A percentile compares a stretch with the other conserved stretches of the same genome.
Conservation (phyloP, 2,888 invertebrate species). For the Achlya flavicornis region DNA sequence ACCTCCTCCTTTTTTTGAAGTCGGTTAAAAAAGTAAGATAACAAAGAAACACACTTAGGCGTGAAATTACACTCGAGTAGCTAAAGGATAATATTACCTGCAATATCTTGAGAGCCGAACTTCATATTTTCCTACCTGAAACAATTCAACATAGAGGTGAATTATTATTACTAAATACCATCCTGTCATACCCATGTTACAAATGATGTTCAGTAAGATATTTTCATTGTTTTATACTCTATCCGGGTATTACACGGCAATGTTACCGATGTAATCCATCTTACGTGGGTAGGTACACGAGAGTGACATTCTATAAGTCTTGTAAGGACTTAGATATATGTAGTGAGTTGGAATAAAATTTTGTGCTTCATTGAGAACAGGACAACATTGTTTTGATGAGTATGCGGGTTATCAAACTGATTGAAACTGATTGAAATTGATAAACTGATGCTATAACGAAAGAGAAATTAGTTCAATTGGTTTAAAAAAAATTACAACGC, state of each 20-base stretch:
- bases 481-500: too few species aligned
- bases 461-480: too few species aligned
- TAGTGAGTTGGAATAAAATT: neutral
- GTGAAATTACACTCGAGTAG: too few species aligned
- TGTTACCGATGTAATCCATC: conserved; percentile 12
- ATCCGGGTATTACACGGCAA: conserved; percentile 25
- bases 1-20: too few species aligned
- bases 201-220: conserved; percentile 37
- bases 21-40: too few species aligned
- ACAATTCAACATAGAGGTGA: neutral
- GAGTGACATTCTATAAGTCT: neutral
- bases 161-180: conserved; percentile 1
- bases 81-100: neutral
- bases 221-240: conserved; percentile 6
- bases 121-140: neutral
- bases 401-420: too few species aligned
- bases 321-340: neutral
- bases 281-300: neutral
- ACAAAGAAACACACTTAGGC: too few species aligned
- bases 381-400: too few species aligned
- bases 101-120: neutral
- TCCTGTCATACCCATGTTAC: conserved; percentile 32
- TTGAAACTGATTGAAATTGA: too few species aligned
- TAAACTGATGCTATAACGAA: too few species aligned
- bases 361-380: too few species aligned